Evolutionary conservation across 2,888 invertebrate species (phyloP).

Genomic region (Schizotus pectinicornis): DNA sequence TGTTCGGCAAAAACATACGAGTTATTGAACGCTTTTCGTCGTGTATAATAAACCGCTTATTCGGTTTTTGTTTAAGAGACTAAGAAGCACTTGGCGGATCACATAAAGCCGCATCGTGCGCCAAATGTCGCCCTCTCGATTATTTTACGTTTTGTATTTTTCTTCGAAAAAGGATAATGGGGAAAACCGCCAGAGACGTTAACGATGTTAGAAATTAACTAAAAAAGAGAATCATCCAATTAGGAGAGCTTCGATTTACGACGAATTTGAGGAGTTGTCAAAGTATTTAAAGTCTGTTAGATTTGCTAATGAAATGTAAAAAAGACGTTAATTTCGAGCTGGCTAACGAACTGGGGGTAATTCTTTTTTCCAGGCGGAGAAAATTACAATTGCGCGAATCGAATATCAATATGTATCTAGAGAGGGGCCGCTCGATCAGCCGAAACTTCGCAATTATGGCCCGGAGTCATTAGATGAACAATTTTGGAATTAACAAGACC

Average conservation of each 20-base stretch:
- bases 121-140: neutral
- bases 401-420: constrained; percentile 12
- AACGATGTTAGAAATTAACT: constrained; percentile 7
- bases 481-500: too few relatives aligned
- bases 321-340: constrained; percentile 41
- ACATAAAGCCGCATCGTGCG: constrained; percentile 7
- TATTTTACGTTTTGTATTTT: neutral
- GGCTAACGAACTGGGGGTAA: constrained; percentile 45
- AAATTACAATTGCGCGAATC: constrained; percentile 18
- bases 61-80: constrained; percentile 49
- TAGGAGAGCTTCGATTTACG: constrained; percentile 28
- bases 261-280: constrained; percentile 37
- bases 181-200: constrained; percentile 13
- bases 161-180: constrained; percentile 18
- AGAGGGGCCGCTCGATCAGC: too few relatives aligned
- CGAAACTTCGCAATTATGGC: too few relatives aligned
- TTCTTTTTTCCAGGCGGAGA: constrained; percentile 30
- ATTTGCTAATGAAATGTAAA: constrained; percentile 47
- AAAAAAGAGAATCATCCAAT: constrained; percentile 24
- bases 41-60: constrained; percentile 52
- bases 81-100: constrained; percentile 33
- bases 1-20: constrained; percentile 41
- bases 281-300: constrained; percentile 43
- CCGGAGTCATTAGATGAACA: too few relatives aligned
- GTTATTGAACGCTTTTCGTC: constrained; percentile 37